Base-by-base conservation (phyloP, 2,888 invertebrate genomes). In the Rotaria sp. region DNA sequence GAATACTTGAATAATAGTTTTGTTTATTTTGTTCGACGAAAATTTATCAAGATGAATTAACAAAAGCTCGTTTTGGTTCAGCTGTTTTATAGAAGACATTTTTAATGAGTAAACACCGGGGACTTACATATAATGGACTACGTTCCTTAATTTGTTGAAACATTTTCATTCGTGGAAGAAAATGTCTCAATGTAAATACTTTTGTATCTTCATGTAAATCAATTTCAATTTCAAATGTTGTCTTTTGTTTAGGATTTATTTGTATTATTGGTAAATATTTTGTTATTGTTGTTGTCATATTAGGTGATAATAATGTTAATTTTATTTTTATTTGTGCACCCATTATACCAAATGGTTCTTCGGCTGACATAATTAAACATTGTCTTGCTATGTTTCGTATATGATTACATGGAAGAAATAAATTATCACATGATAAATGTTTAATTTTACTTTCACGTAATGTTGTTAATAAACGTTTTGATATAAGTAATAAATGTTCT, bases 271-370 rank as follows among this genome's bases (percentile, higher is more conserved):
- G 75, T 24, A 75, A 10, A 38, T 41, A 45, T 45, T 75, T 75
- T 38, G 38, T 45, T 41, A 10, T 45, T 41, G 38, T 45, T 24
- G 21, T 26, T 75, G 41, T 24, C 24, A 41, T 3, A 41, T 75
- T 41, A 1, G 21, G 4, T 45, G 45, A 75, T 45, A 75, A 13
- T 45, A 24, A 26, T n/a, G 45, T 41, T 26, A 75, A 30, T 75
- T 75, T 75, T 2, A 75, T 75, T 10, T 41, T 38, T 10, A 75
- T 75, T n/a, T 75, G 38, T 41, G 75, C 75, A 26, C 75, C 75
- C 41, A 41, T 38, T 24, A 75, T 75, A 38, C 75, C 75, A 75
- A 75, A 75, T 45, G 75, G 75, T n/a, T 75, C 75, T 75, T 75
- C 75, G 10, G 75, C 75, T n/a, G 75, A 26, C 75, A 75, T 75